Conservation (phyloP, 2,113 vertebrate species). For the Gobius niger region DNA sequence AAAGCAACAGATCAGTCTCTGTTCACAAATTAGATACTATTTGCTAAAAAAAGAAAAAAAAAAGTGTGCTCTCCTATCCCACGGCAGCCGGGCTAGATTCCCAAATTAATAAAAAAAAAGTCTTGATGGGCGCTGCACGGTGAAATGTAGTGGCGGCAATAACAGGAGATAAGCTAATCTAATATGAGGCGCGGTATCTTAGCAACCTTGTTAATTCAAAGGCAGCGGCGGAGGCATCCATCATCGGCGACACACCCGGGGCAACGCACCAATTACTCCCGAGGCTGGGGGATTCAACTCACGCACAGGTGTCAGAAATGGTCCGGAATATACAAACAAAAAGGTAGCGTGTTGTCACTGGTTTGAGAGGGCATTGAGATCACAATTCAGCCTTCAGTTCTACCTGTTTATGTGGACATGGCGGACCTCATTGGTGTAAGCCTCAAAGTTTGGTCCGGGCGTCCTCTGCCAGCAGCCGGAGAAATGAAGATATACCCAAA, state of each 20-base stretch:
- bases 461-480: too few species aligned
- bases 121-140: constrained; percentile 61
- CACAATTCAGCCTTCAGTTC: too few species aligned
- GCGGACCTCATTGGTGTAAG: too few species aligned
- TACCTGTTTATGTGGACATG: too few species aligned
- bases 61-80: constrained; percentile 65
- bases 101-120: constrained; percentile 76
- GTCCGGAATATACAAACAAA: not conserved
- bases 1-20: too few species aligned
- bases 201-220: constrained; percentile 83
- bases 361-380: too few species aligned
- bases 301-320: not conserved
- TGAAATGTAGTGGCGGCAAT: constrained; percentile 82
- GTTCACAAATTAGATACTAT: too few species aligned
- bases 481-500: too few species aligned
- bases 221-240: constrained; percentile 73
- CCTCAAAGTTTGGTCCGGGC: too few species aligned
- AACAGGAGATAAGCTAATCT: constrained; percentile 80
- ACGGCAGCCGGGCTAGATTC: constrained; percentile 67
- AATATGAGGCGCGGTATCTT: constrained; percentile 82
- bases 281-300: constrained; percentile 18
- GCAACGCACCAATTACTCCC: constrained; percentile 53
- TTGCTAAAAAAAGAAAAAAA: constrained; percentile 13
- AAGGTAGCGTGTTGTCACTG: too few species aligned
- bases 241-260: constrained; percentile 74